Base-by-base conservation (phyloP, 2,797 vertebrate genomes). In the Chaenodraco wilsoni region DNA sequence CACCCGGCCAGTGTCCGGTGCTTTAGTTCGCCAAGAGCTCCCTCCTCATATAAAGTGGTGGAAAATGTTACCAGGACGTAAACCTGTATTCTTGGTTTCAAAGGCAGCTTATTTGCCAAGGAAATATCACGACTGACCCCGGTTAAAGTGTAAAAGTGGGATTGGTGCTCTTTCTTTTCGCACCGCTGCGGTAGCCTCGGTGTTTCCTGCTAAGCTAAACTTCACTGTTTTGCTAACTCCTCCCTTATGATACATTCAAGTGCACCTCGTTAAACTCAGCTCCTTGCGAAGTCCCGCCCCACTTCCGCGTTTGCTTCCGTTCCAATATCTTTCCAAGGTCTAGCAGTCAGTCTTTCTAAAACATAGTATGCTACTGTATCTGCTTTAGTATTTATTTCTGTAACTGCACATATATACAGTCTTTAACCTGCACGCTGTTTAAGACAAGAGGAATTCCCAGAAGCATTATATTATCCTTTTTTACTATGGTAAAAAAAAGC, bases 141-240 rank as follows among this genome's bases (percentile, higher is more conserved):
- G n/a, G 48, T 44, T 27, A 14, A 9, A 63, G 50, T 69, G 17
- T 69, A 14, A 58, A 57, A 45, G 57, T 19, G n/a, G 13, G 65
- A 51, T 33, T 58, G 33, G 16, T 16, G 76, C 49, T 73, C 71
- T 80, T 76, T 68, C 27, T 78, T 67, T 69, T 43, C 74, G 51
- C 72, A 51, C 70, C 76, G 58, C 70, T 54, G 66, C 52, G 54
- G 86, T 63, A 81, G 84, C 91, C 69, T 90, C 86, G 82, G 56
- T 67, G 88, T 87, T 93, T 94, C 91, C 91, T 92, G 84, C 85
- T 89, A 78, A 31, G 86, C 88, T 88, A 89, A 87, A 91, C 87
- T 89, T 88, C 86, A 78, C 74, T 69, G 85, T 59, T 76, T 44
- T n/a, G 74, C 60, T 87, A 88, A 84, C 92, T 94, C 93, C 93